These are phyloP conservation scores for Rousettus leschenaultii DNA, from an alignment of 2,113 vertebrate genomes.

Conservation along the genomic window DNA sequence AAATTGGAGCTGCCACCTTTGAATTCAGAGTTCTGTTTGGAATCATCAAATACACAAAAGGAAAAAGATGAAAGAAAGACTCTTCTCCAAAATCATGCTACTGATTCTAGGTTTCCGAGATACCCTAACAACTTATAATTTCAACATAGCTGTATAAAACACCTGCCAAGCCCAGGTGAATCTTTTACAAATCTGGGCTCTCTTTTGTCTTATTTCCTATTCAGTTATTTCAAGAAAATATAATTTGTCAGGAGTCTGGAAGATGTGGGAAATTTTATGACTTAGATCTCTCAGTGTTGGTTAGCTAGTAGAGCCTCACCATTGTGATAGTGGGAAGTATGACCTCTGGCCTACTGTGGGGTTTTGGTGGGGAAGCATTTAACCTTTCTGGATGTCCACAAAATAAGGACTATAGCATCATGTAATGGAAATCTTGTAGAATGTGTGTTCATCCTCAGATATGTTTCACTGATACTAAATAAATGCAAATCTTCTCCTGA, in stretches of 20 bases:
- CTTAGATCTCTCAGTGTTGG: not conserved
- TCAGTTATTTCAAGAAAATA: slow-evolving; percentile 17
- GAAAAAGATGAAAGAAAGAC: not conserved
- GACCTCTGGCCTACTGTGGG: not conserved
- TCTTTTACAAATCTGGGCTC: not conserved
- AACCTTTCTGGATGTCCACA: not conserved
- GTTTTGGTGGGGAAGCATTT: not conserved
- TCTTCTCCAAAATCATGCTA: not conserved
- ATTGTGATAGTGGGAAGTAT: not conserved
- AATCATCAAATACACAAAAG: not conserved
- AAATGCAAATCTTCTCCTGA: slow-evolving; percentile 27
- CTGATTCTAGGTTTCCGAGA: not conserved
- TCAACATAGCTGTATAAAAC: not conserved
- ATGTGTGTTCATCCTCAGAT: slow-evolving; percentile 24
- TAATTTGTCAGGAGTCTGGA: not conserved
- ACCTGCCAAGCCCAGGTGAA: slow-evolving; percentile 36
- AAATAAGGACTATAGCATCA: not conserved
- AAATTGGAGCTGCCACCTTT: not conserved
- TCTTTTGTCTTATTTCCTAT: slow-evolving; percentile 14
- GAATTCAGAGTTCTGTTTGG: not conserved
- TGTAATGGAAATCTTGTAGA: slow-evolving; percentile 26
- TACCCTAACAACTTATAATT: not conserved
- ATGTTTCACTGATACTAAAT: not conserved
- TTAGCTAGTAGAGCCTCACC: not conserved
- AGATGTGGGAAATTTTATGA: not conserved